These are phyloP conservation scores for Strongylocentrotus purpuratus DNA, from an alignment of 35 echinoderm and acorn worm species.

Conservation along the genomic window DNA sequence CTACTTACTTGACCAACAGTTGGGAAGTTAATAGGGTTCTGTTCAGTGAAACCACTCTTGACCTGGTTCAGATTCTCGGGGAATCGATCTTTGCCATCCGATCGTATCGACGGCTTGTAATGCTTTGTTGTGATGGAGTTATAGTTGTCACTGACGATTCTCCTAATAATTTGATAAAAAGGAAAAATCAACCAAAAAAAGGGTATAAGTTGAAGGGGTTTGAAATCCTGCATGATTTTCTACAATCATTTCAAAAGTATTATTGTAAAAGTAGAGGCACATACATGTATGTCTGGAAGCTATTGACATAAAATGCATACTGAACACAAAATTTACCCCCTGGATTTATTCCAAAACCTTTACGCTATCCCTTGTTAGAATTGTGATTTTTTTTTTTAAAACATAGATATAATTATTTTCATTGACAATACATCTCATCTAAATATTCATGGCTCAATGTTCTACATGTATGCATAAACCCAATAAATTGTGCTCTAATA, in stretches of 20 bases:
- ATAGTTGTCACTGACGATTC: constrained; percentile 81
- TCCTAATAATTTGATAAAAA: constrained; percentile 42
- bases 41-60: constrained; percentile 90
- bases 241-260: neutral
- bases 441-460: too few relatives aligned
- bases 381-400: too few relatives aligned
- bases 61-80: constrained; percentile 76
- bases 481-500: too few relatives aligned
- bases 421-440: too few relatives aligned
- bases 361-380: too few relatives aligned
- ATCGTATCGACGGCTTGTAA: constrained; percentile 82
- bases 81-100: constrained; percentile 73
- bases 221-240: neutral
- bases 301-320: too few relatives aligned
- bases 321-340: too few relatives aligned
- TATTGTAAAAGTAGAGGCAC: too few relatives aligned
- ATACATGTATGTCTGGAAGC: too few relatives aligned
- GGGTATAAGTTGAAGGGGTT: neutral
- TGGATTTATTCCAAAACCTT: too few relatives aligned
- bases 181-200: neutral
- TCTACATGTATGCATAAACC: too few relatives aligned
- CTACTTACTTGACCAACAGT: constrained; percentile 82
- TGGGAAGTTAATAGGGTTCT: constrained; percentile 88
- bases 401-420: too few relatives aligned
- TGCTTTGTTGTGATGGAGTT: constrained; percentile 91